phyloP scores from a whole-genome alignment of 1,140 invertebrate species.

The Heliothis virescens region DNA sequence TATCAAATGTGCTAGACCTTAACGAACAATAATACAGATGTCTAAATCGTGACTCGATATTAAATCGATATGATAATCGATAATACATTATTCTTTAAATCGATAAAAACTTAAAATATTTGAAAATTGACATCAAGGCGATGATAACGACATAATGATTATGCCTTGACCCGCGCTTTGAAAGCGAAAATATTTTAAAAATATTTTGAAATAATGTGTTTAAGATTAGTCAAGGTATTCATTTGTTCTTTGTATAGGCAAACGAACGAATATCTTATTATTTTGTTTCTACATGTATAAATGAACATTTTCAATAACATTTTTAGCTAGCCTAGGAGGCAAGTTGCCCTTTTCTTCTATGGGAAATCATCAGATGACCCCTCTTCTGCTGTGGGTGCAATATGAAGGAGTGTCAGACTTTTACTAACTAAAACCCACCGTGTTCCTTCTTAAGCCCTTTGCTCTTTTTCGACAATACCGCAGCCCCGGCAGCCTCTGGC shows the following conservation, averaged over 20 bases:
- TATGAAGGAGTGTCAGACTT: no score
- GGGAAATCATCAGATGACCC: no score
- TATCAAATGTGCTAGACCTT: constrained; percentile 26
- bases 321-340: no score
- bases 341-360: no score
- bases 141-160: constrained; percentile 42
- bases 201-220: constrained; percentile 25
- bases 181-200: constrained; percentile 29
- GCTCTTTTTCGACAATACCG: no score
- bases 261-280: not conserved
- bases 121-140: constrained; percentile 48
- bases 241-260: constrained; percentile 10
- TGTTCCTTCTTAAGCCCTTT: no score
- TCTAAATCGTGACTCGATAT: constrained; percentile 46
- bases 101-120: constrained; percentile 47
- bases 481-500: no score
- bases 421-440: no score
- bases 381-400: no score
- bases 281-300: no score
- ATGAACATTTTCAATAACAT: no score
- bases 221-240: constrained; percentile 33
- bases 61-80: constrained; percentile 46
- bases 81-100: constrained; percentile 34
- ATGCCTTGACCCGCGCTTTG: constrained; percentile 31
- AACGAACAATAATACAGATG: constrained; percentile 37